Evolutionary conservation across 2,797 vertebrate genomes (phyloP).

Genomic region (Otus scops): DNA sequence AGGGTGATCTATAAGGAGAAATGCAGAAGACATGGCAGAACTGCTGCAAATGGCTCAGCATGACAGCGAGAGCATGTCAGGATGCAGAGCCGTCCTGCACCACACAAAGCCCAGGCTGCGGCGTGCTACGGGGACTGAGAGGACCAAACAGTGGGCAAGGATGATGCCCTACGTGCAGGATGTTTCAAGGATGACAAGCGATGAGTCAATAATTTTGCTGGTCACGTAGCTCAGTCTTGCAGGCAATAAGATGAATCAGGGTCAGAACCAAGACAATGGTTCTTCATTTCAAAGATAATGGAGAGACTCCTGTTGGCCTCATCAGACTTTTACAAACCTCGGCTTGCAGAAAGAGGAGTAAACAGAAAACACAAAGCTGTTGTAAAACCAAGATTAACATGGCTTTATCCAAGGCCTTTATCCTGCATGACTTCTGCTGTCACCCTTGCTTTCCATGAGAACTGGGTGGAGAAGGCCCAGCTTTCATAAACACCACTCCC

Average conservation of each 20-base stretch:
- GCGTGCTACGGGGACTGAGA: not conserved
- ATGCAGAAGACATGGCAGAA: not conserved
- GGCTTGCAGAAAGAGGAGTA: not conserved
- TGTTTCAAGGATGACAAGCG: not conserved
- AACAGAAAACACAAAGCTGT: not conserved
- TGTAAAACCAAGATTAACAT: not conserved
- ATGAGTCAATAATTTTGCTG: not conserved
- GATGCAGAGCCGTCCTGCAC: not conserved
- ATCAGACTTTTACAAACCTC: not conserved
- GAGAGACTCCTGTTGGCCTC: not conserved
- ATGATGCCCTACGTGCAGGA: not conserved
- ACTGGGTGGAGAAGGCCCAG: not conserved
- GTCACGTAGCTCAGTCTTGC: not conserved
- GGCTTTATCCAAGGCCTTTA: not conserved
- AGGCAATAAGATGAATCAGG: not conserved
- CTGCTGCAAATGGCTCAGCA: not conserved
- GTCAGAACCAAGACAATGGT: not conserved
- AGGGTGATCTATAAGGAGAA: not conserved
- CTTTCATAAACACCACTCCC: not conserved
- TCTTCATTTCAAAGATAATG: not conserved
- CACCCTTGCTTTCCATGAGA: not conserved
- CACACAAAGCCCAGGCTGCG: not conserved
- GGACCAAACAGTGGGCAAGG: not conserved
- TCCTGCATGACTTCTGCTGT: not conserved
- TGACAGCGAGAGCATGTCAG: rapidly evolving